Percentiles rank a stretch among this genome's conserved stretches.
phyloP scores from a whole-genome alignment of 2,797 vertebrate genomes.

The Artibeus lituratus region DNA sequence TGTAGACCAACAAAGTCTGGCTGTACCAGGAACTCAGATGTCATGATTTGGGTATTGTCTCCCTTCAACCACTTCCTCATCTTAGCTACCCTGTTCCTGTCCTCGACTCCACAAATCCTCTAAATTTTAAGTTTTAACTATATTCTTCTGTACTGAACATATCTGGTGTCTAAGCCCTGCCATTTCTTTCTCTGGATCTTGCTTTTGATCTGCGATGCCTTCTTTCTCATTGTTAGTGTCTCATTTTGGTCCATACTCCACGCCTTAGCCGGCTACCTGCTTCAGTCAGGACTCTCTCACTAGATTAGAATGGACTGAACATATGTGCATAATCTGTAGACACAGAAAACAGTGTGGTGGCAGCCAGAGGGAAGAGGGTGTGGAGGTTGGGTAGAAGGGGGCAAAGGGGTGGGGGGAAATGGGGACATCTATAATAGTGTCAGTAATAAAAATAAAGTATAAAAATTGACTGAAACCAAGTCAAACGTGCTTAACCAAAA shows the following conservation, averaged over 20 bases:
- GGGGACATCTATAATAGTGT: background rate
- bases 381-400: background rate
- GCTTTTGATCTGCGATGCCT: background rate
- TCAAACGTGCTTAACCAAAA: background rate
- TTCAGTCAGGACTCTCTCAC: background rate
- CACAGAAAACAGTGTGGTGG: background rate
- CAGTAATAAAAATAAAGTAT: background rate
- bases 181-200: background rate
- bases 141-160: background rate
- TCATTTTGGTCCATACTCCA: background rate
- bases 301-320: background rate
- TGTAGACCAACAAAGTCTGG: background rate
- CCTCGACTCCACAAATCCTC: background rate
- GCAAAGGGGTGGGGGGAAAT: background rate
- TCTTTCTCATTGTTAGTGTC: background rate
- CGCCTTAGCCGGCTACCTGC: background rate
- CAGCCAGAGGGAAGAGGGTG: background rate
- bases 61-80: conserved; percentile 50
- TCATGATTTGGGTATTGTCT: background rate
- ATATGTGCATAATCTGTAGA: background rate
- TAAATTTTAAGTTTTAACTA: background rate
- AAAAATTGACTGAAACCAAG: background rate
- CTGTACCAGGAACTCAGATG: conserved; percentile 20
- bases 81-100: background rate
- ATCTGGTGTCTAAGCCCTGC: background rate